Evolutionary conservation across 1,140 invertebrate genomes (phyloP), one percentile per base, ranked within the genome.

Genomic region (Drosophila kohkoa): DNA sequence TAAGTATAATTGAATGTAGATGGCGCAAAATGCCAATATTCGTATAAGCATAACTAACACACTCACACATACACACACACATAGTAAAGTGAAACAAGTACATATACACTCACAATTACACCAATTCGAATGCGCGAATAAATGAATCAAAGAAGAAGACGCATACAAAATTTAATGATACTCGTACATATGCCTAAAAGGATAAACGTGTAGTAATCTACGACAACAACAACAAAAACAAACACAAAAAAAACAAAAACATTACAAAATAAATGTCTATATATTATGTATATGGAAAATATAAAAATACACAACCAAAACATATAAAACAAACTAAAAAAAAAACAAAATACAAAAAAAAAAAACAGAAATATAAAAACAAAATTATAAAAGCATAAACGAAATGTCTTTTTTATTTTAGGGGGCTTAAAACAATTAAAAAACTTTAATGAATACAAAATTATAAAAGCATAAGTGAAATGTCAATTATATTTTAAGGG

Each of bases 131-230:
- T 20, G 79, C 28, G 76, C 28, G 76, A 46, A 71, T 51, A 64
- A 25, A 25, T 59, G 82, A 60, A 79, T 43, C 35, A 10, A 38
- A 38, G 35, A 38, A 7, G 35, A 38, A 38, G 35, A 38, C 35
- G 35, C 7, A 38, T 38, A 52, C 25, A 57, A 87, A 77, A 79
- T 38, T 85, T 65, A 85, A 69, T 41, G 35, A 57, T 75, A 87
- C 79, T 88, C 82, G 83, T 88, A 83, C 63, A 80, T 87, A 83
- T 77, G 83, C 83, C 83, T 87, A 83, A 88, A 87, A 87, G 83
- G 86, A 90, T 88, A 85, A 83, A 85, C 81, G 78, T 89, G 70
- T 89, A 90, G 86, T 90, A 81, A 98, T 99, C 98, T 98, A 98
- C 77, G 97, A 98, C 93, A 98, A 77, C 11, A 54, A 72, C 16